Base-by-base conservation (phyloP, 2,113 vertebrate genomes). In the Microcebus ravelobensis region DNA sequence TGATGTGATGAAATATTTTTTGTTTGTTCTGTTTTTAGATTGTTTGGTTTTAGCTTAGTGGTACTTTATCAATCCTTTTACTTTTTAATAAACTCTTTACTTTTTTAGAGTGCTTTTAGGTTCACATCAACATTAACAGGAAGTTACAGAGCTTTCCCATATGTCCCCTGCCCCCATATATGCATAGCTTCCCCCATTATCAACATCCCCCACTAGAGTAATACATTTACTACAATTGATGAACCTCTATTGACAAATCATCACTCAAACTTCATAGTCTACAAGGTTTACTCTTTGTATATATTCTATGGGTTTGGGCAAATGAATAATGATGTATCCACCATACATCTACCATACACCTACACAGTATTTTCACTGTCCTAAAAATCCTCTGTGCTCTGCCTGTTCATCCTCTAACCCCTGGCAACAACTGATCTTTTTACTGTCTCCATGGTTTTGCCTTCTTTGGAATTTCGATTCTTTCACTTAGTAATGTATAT, bases 131-230 rank as follows among this genome's bases (percentile, higher is more conserved):
- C 67, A 48, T 31, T 48, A 5, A 74, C 57, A 67, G 8, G 36
- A 74, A 67, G 21, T 8, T 34, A 14, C 3, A 48, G 23, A 42
- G 8, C 45, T 39, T 45, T 73, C 31, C 42, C n/a, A 4, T 4
- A 2, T 39, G 70, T 4, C 1, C 15, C 82, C 21, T 23, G 6
- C 21, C 7, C 2, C 10, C 17, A 39, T 42, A 5, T 7, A 3
- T 15, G 6, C 2, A 17, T 1, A 23, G 5, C 9, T 12, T 81
- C 6, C 18, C 9, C 23, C 11, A 31, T 34, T 11, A 25, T 12
- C 59, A 21, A 7, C 0, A 5, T 57, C 23, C 11, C 39, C 57
- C 31, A 48, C 2, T 20, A 39, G 39, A 21, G 13, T 18, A 29
- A 52, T 17, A 3, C 13, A 5, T 45, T 59, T 71, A 25, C n/a